A percentile compares a stretch with the other conserved stretches of the same genome.
phyloP scores from a whole-genome alignment of 2,113 vertebrate genomes.

The Centrocercus urophasianus region DNA sequence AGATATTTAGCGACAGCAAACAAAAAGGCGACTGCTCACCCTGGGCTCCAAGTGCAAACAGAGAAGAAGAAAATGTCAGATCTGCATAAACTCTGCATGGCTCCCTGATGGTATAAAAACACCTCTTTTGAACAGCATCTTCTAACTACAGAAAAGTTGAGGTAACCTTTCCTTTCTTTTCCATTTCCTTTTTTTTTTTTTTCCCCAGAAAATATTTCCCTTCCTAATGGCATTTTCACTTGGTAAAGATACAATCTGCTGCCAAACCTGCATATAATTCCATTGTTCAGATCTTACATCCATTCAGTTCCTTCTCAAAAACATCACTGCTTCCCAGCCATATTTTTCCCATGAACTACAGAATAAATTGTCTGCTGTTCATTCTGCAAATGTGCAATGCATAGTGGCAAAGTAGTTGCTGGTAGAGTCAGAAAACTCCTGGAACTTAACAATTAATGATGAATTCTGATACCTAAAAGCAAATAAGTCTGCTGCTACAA shows the following conservation, averaged over 20 bases:
- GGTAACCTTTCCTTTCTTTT: constrained; percentile 39
- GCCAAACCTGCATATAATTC: not conserved
- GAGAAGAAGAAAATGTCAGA: constrained; percentile 60
- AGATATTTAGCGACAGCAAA: constrained; percentile 44
- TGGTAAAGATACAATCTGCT: not conserved
- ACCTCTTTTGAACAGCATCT: not conserved
- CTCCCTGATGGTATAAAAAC: constrained; percentile 25
- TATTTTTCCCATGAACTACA: not conserved
- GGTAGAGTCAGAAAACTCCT: not conserved
- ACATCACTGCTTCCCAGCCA: not conserved
- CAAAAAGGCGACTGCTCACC: not conserved
- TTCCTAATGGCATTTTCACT: not conserved
- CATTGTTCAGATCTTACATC: not conserved
- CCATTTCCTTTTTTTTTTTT: not conserved
- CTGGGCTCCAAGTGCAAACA: constrained; percentile 24
- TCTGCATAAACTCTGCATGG: constrained; percentile 41
- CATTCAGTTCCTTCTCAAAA: not conserved
- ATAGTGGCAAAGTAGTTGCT: not conserved
- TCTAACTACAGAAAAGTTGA: not conserved
- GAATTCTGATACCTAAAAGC: not conserved
- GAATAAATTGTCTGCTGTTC: not conserved
- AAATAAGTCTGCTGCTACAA: not conserved
- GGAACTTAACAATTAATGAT: not conserved
- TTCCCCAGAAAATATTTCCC: constrained; percentile 8
- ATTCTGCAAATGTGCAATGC: not conserved